These are phyloP conservation scores for Harpegnathos saltator DNA, from an alignment of 1,140 invertebrate species.

Conservation along the genomic window DNA sequence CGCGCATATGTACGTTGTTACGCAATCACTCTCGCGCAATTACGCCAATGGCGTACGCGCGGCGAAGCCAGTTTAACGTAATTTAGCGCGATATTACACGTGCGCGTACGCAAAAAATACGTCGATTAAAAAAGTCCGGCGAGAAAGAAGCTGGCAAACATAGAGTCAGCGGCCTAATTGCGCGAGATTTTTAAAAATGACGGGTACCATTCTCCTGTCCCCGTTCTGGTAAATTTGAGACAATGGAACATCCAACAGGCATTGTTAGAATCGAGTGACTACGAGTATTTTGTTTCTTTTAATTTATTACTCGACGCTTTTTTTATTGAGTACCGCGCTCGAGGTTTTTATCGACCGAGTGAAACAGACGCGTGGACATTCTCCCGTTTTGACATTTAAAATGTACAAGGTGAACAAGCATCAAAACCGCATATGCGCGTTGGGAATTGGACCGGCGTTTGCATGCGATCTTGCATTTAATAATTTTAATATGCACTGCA, in stretches of 20 bases:
- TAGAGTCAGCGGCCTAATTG: too few relatives aligned
- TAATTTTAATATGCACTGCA: neutral
- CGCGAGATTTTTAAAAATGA: too few relatives aligned
- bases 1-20: neutral
- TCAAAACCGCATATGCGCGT: constrained; percentile 18
- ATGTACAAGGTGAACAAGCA: constrained; percentile 53
- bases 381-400: constrained; percentile 15
- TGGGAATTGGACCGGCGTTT: neutral
- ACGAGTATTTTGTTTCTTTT: too few relatives aligned
- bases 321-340: neutral
- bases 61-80: neutral
- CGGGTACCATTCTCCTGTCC: too few relatives aligned
- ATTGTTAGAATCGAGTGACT: too few relatives aligned
- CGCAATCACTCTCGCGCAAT: neutral
- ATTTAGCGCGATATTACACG: neutral
- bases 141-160: too few relatives aligned
- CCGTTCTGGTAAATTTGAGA: too few relatives aligned
- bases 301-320: neutral
- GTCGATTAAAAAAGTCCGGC: too few relatives aligned
- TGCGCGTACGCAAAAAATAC: neutral
- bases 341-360: constrained; percentile 3
- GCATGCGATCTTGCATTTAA: constrained; percentile 31
- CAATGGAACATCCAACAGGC: too few relatives aligned
- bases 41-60: neutral
- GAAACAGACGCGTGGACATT: neutral